Conservation (phyloP, 1,140 invertebrate genomes). For the Daktulosphaira vitifoliae region DNA sequence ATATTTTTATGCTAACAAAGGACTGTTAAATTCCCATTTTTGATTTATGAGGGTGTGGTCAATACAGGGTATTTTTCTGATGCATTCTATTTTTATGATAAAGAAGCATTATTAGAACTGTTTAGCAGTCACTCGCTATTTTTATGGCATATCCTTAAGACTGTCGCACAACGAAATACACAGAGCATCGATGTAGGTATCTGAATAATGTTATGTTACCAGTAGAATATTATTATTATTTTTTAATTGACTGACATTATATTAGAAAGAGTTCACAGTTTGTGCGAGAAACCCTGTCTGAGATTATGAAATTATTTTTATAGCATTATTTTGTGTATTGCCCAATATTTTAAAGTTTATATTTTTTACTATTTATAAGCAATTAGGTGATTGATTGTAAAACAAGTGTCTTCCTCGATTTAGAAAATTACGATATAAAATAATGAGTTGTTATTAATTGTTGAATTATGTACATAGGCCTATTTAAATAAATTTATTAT, state of each 20-base stretch:
- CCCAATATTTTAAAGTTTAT: slow-evolving; percentile 5
- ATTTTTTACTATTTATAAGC: slow-evolving; percentile 26
- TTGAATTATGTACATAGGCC: slow-evolving; percentile 22
- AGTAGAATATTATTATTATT: slow-evolving; percentile 28
- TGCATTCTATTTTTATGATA: too few species aligned
- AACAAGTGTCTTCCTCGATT: slow-evolving; percentile 23
- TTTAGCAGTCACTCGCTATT: too few species aligned
- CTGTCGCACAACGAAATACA: slow-evolving; percentile 30
- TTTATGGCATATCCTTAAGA: slow-evolving; percentile 21
- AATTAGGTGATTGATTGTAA: slow-evolving; percentile 29
- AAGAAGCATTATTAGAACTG: too few species aligned
- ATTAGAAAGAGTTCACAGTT: slow-evolving; percentile 3
- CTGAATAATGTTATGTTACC: slow-evolving; percentile 27
- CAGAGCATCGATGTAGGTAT: slow-evolving; percentile 21
- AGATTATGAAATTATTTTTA: slow-evolving; percentile 30
- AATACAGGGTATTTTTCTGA: slow-evolving; percentile 24
- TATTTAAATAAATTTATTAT: slow-evolving; percentile 29
- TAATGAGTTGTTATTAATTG: slow-evolving; percentile 26
- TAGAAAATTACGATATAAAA: slow-evolving; percentile 15
- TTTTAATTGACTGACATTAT: slow-evolving; percentile 29
- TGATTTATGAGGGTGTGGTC: background rate
- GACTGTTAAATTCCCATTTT: slow-evolving; percentile 3
- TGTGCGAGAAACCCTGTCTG: slow-evolving; percentile 6
- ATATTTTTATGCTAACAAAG: slow-evolving; percentile 6
- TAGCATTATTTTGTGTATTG: slow-evolving; percentile 3